phyloP scores from a whole-genome alignment of 2,797 vertebrate genomes.

The Syndactyla subalaris region DNA sequence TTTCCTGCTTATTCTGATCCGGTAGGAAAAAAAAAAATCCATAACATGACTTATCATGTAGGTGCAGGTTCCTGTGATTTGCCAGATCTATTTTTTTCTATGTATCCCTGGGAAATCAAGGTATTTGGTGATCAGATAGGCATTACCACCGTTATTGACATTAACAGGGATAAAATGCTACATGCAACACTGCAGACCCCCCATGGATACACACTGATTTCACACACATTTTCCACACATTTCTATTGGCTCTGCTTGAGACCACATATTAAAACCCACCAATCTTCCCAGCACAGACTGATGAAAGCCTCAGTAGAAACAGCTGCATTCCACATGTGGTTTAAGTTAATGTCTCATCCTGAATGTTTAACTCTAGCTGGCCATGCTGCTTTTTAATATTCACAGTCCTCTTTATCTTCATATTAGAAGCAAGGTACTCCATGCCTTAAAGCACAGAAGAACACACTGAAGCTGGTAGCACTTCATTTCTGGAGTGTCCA shows the following conservation, averaged over 20 bases:
- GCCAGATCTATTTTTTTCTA: neutral
- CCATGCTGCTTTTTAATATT: slow-evolving; percentile 69
- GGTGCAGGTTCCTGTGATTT: neutral
- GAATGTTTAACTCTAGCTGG: slow-evolving; percentile 75
- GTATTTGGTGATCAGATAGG: slow-evolving; percentile 5
- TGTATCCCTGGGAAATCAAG: neutral
- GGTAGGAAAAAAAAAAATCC: no score
- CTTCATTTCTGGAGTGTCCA: slow-evolving; percentile 73
- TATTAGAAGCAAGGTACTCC: slow-evolving; percentile 58
- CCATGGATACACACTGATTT: slow-evolving; percentile 70
- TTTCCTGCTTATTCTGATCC: neutral
- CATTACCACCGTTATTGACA: slow-evolving; percentile 55
- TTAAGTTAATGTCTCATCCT: slow-evolving; percentile 79
- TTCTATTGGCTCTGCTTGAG: slow-evolving; percentile 79
- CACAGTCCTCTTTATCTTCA: slow-evolving; percentile 74
- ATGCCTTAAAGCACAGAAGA: slow-evolving; percentile 49
- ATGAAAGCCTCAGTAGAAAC: slow-evolving; percentile 82
- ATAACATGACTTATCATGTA: neutral
- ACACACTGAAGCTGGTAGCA: slow-evolving; percentile 69
- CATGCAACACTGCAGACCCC: slow-evolving; percentile 30
- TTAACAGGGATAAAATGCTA: slow-evolving; percentile 59
- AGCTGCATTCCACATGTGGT: slow-evolving; percentile 81
- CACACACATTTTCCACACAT: slow-evolving; percentile 80
- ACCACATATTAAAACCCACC: slow-evolving; percentile 84
- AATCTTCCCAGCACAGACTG: slow-evolving; percentile 81